Evolutionary conservation across 2,888 invertebrate species (phyloP), one percentile per base, ranked within the genome.

Genomic region (Amblyteles armatorius): DNA sequence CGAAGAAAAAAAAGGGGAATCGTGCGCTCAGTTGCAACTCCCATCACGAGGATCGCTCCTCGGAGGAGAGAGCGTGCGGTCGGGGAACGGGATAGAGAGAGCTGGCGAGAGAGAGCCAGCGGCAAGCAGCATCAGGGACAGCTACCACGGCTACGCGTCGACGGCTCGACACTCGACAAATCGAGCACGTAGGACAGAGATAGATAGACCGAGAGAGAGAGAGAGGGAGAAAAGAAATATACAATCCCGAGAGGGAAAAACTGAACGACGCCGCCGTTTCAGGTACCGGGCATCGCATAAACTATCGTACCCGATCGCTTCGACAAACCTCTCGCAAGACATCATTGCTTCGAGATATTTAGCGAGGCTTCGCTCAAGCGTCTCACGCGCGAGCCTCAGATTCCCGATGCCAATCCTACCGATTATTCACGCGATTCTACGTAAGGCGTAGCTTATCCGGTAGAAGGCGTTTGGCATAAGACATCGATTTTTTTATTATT

Each of bases 261-360:
- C 60, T 16, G 16, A 60, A 29, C 60, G 60, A 60, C 60, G 60
- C 60, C 16, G 60, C 26, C 60, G 60, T 60, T 60, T 60, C 60
- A 60, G 60, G 60, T 60, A 60, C 33, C 29, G 16, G 60, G 60
- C 60, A 60, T 60, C 29, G 60, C 60, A 60, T 60, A 60, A 60
- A 60, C 85, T 84, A 82, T 79, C 86, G 87, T 86, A 68, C 81
- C 79, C 82, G 82, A 78, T 78, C 73, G 82, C 88, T 86, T 87
- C 87, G 88, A 90, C 91, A 90, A 90, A 13, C 90, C 91, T 92
- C 91, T 92, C 92, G 90, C 92, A 90, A 91, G 91, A 91, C 90
- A 90, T 92, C 91, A 92, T 91, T 92, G 91, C 92, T 92, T 90
- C 90, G 91, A 90, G 92, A 88, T 91, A 91, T 92, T 92, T 92